Conservation (phyloP, 1,140 invertebrate genomes). For the Melitaea cinxia region DNA sequence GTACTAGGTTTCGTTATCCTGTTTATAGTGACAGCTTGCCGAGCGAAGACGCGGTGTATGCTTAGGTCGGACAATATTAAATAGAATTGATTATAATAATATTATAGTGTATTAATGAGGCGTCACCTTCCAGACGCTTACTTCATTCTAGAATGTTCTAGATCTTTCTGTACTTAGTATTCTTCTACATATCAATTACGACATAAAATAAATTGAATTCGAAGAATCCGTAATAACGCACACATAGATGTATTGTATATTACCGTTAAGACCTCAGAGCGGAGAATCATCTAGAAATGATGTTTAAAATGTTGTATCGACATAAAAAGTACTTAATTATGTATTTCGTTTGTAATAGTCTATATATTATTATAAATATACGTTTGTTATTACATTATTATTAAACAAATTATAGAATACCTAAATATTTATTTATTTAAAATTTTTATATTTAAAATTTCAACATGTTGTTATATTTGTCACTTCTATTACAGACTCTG, state of each 20-base stretch:
- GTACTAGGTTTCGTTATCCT: neutral
- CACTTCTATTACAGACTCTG: neutral
- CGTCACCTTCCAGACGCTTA: neutral
- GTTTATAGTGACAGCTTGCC: neutral
- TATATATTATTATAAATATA: neutral
- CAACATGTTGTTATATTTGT: neutral
- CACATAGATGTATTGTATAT: constrained; percentile 4
- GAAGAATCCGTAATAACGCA: neutral
- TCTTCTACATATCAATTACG: constrained; percentile 34
- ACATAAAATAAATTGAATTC: constrained; percentile 9
- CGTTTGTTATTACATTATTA: neutral
- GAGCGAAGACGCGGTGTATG: neutral
- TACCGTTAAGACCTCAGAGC: constrained; percentile 2
- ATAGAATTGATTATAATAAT: constrained; percentile 19
- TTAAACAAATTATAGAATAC: neutral
- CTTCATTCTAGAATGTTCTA: constrained; percentile 2
- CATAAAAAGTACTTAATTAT: neutral
- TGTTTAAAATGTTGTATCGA: neutral
- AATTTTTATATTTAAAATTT: neutral
- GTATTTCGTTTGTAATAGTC: too few relatives aligned
- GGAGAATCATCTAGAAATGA: neutral
- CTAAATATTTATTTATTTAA: neutral
- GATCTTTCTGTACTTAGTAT: constrained; percentile 7
- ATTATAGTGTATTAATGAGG: neutral
- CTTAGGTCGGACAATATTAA: constrained; percentile 15